phyloP scores from a whole-genome alignment of 1,140 invertebrate genomes.

The Bombyx mori region DNA sequence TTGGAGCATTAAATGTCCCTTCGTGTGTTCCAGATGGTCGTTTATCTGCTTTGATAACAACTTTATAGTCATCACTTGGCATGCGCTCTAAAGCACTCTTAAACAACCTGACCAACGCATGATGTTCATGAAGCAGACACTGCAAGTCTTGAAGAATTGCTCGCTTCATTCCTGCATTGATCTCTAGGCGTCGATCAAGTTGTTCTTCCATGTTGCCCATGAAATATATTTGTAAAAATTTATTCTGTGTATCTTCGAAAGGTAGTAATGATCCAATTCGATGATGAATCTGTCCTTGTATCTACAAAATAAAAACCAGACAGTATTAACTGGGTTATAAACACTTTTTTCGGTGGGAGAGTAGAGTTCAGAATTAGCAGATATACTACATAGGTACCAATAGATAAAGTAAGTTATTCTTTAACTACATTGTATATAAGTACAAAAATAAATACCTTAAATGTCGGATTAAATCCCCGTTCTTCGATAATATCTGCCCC shows the following conservation, averaged over 20 bases:
- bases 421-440: not conserved
- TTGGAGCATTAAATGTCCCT: slow-evolving; percentile 25
- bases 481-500: slow-evolving; percentile 27
- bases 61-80: not conserved
- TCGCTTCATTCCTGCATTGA: not conserved
- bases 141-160: slow-evolving; percentile 1
- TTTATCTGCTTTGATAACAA: not conserved
- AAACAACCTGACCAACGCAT: not conserved
- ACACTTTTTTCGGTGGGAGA: slow-evolving; percentile 1
- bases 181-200: not conserved
- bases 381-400: not conserved
- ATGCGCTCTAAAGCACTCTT: not conserved
- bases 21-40: slow-evolving; percentile 9
- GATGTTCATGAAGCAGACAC: not conserved
- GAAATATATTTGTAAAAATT: slow-evolving; percentile 3
- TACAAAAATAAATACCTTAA: slow-evolving; percentile 8
- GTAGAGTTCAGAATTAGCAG: not conserved
- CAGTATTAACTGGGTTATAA: slow-evolving; percentile 1
- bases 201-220: not conserved
- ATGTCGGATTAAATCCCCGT: slow-evolving; percentile 16
- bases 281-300: slow-evolving; percentile 1
- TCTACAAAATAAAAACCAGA: not conserved
- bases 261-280: not conserved
- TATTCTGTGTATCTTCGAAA: not conserved
- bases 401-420: slow-evolving; percentile 4